These are phyloP conservation scores for Trachelus iudaicus DNA, from an alignment of 2,888 invertebrate genomes.

Conservation along the genomic window DNA sequence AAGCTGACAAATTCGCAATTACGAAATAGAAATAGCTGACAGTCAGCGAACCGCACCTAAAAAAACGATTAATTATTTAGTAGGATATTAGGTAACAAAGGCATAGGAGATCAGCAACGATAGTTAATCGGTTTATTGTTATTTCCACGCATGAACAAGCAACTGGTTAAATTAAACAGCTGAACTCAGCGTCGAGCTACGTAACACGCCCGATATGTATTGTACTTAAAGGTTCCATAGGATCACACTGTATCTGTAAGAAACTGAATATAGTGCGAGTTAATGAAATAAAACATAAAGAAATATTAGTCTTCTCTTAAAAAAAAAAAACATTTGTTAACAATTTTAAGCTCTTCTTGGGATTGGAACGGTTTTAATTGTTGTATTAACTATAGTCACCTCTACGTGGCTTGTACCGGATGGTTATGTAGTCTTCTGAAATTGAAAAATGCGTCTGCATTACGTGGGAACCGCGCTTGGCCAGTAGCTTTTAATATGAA, in stretches of 20 bases:
- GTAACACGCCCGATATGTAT: not conserved
- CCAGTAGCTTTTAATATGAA: not conserved
- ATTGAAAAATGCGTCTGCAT: not conserved
- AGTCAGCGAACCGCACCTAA: slow-evolving; percentile 2
- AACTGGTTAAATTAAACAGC: slow-evolving; percentile 27
- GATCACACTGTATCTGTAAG: not conserved
- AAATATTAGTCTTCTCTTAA: not conserved
- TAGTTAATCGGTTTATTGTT: slow-evolving; percentile 30
- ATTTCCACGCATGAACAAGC: slow-evolving; percentile 28
- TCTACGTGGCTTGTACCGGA: slow-evolving; percentile 91
- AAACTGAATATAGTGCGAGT: not conserved
- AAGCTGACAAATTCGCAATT: not conserved
- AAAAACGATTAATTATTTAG: not conserved
- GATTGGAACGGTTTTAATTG: not conserved
- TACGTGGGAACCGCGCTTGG: not conserved
- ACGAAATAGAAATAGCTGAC: slow-evolving; percentile 1
- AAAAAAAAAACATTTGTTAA: not conserved
- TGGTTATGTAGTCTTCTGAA: slow-evolving; percentile 92
- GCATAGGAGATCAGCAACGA: not conserved
- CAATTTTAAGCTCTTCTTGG: not conserved
- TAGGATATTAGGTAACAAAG: slow-evolving; percentile 2
- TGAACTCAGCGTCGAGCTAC: not conserved
- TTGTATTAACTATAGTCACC: slow-evolving; percentile 73
- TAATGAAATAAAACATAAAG: not conserved
- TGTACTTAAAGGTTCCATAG: not conserved